A percentile compares a stretch with the other conserved stretches of the same genome.
phyloP scores from a whole-genome alignment of 2,797 vertebrate genomes.

The Pelobates cultripes region DNA sequence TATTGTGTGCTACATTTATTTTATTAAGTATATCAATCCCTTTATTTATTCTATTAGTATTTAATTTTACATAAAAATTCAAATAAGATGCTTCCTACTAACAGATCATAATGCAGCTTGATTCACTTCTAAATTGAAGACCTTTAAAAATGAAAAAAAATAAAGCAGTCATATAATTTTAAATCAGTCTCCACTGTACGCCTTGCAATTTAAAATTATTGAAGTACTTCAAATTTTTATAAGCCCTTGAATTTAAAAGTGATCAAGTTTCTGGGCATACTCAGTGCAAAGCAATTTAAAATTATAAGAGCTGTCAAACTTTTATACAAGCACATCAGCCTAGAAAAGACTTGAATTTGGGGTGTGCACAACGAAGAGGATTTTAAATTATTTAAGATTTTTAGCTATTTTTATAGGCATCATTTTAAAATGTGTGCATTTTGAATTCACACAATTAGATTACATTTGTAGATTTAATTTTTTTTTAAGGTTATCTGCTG shows the following conservation, averaged over 20 bases:
- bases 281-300: slow-evolving; percentile 83
- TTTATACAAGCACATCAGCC: slow-evolving; percentile 84
- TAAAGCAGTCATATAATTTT: slow-evolving; percentile 82
- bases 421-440: slow-evolving; percentile 75
- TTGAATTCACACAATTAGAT: slow-evolving; percentile 66
- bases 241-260: slow-evolving; percentile 86
- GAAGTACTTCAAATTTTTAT: slow-evolving; percentile 87
- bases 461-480: slow-evolving; percentile 9
- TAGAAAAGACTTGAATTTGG: slow-evolving; percentile 78
- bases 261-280: slow-evolving; percentile 84
- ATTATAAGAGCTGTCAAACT: slow-evolving; percentile 87
- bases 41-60: background rate
- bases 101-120: slow-evolving; percentile 79
- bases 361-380: slow-evolving; percentile 76
- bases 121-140: slow-evolving; percentile 81
- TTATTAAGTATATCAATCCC: background rate
- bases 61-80: slow-evolving; percentile 70
- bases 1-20: no score
- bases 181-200: slow-evolving; percentile 80
- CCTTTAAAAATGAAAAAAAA: slow-evolving; percentile 74
- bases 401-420: slow-evolving; percentile 71
- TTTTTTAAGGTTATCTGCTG: background rate
- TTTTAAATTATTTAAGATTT: slow-evolving; percentile 80
- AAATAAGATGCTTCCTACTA: slow-evolving; percentile 72
- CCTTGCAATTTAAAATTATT: slow-evolving; percentile 86